Evolutionary conservation across 2,888 invertebrate species (phyloP), one percentile per base, ranked within the genome.

Genomic region (Himalopsyche tibetana): DNA sequence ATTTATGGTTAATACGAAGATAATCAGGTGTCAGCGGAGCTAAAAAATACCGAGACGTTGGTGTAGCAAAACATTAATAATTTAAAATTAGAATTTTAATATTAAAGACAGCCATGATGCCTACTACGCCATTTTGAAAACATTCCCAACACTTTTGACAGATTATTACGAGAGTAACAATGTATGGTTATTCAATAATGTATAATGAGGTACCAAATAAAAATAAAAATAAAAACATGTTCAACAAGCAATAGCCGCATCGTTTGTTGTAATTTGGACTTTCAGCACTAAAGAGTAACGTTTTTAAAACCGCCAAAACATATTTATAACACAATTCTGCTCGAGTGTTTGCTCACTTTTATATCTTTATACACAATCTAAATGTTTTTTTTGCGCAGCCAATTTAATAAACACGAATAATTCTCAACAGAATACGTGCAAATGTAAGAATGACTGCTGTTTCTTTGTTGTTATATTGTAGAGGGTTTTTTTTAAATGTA

Each of bases 281-380:
- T 51, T 51, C 45, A 45, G 45, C 45, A 11, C 45, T 11, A 11
- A 45, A 56, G 56, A n/a, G 8, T 5, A 0, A n/a, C 9, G 5
- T 56, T 56, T 17, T n/a, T n/a, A n/a, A 19, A 63, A 63, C 56
- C 4, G 8, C 19, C 19, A 63, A 63, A 63, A 63, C 28, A 63
- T 19, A 63, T 28, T 63, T 63, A 63, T 63, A 28, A 63, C 19
- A 19, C 63, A 28, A 63, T 19, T 19, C 63, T 63, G 63, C 6
- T 63, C 19, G 63, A 19, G 19, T 63, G 63, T 63, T 63, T 63
- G 63, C 63, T 28, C 11, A 5, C 63, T n/a, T 63, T 63, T 19
- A 19, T 63, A 63, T 63, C 63, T 63, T 63, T 63, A 63, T 63
- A 63, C 63, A 19, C 63, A 19, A 63, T 63, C 63, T 63, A 63